These are phyloP conservation scores for Neopelma chrysocephalum DNA, from an alignment of 2,797 vertebrate species.

Conservation along the genomic window DNA sequence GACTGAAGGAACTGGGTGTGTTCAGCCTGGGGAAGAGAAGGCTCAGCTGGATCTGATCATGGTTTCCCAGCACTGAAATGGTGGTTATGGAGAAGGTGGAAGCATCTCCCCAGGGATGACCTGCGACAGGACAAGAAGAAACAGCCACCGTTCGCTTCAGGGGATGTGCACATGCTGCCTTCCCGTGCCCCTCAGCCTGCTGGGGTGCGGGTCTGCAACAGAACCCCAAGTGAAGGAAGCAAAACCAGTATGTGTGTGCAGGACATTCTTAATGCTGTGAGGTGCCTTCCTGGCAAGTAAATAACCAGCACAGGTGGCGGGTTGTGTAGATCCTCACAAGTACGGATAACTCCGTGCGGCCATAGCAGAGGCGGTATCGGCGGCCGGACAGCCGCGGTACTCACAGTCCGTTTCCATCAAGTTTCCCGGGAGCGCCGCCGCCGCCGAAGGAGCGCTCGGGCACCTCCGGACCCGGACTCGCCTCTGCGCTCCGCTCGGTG, in stretches of 20 bases:
- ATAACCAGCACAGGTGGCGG: not conserved
- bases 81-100: not conserved
- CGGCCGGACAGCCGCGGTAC: not conserved
- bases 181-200: not conserved
- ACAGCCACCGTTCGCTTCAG: not conserved
- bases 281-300: not conserved
- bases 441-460: not conserved
- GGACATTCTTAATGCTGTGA: not conserved
- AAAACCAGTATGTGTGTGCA: not conserved
- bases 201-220: not conserved
- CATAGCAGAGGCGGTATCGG: accelerated
- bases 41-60: not conserved
- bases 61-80: not conserved
- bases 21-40: not conserved
- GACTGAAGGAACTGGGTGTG: not conserved
- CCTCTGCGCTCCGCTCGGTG: not conserved
- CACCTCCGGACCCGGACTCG: too few species aligned
- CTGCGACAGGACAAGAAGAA: not conserved
- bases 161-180: accelerated
- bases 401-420: not conserved
- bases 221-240: not conserved
- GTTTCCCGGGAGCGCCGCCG: not conserved
- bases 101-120: not conserved
- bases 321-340: not conserved
- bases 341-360: not conserved